A percentile compares a stretch with the other conserved stretches of the same genome.
Conservation (phyloP, 2,797 vertebrate genomes). For the Pangasius larnaudii region DNA sequence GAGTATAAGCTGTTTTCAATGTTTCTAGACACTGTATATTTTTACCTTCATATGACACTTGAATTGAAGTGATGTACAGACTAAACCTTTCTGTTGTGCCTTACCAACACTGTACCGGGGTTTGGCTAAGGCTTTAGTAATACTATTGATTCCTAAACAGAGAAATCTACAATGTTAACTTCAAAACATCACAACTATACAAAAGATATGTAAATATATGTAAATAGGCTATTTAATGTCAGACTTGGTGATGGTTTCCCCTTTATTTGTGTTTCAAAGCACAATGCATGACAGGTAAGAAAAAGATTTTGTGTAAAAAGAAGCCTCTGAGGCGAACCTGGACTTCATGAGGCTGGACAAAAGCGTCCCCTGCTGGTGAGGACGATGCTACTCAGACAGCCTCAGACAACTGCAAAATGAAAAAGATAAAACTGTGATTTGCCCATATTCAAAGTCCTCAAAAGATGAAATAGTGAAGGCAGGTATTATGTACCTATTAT, state of each 20-base stretch:
- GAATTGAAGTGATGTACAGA: not conserved
- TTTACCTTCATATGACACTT: not conserved
- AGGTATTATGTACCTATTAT: not conserved
- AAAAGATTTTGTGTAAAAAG: not conserved
- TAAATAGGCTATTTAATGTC: not conserved
- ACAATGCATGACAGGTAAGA: not conserved
- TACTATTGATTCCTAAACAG: not conserved
- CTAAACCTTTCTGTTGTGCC: not conserved
- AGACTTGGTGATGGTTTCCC: not conserved
- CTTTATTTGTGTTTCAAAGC: not conserved
- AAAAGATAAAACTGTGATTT: not conserved
- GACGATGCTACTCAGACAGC: not conserved
- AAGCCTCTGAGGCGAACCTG: not conserved
- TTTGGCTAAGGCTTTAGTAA: not conserved
- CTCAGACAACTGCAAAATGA: not conserved
- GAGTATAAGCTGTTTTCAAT: not conserved
- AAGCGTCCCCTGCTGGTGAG: slow-evolving; percentile 39
- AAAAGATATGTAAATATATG: not conserved
- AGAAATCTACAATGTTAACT: not conserved
- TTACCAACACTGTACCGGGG: not conserved
- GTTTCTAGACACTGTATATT: not conserved
- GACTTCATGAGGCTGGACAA: slow-evolving; percentile 15
- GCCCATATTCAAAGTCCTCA: no score
- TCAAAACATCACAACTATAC: not conserved
- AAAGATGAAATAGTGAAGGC: not conserved